These are phyloP conservation scores for Rousettus madagascariensis DNA, from an alignment of 2,797 vertebrate species.

Conservation along the genomic window DNA sequence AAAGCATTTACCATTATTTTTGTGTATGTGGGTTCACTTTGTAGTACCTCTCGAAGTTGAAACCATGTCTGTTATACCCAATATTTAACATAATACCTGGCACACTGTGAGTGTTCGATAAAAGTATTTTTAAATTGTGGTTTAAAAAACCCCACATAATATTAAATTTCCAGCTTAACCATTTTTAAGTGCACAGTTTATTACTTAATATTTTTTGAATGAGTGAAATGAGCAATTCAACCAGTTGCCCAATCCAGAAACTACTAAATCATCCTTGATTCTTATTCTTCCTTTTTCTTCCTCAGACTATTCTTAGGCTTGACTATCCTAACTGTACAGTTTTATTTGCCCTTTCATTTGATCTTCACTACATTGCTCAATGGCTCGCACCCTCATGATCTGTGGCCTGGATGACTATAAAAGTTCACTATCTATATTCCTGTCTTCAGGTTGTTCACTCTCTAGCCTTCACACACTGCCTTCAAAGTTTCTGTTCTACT, in stretches of 20 bases:
- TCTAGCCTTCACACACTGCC: not conserved
- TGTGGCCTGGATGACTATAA: not conserved
- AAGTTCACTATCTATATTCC: not conserved
- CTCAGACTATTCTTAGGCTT: not conserved
- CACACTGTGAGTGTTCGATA: not conserved
- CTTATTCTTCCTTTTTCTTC: not conserved
- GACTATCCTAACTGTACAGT: not conserved
- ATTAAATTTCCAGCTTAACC: not conserved
- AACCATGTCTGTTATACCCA: not conserved
- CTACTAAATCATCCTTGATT: not conserved
- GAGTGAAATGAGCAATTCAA: not conserved
- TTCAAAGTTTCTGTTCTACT: conserved; percentile 28
- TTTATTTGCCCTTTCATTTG: not conserved
- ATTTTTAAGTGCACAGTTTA: not conserved
- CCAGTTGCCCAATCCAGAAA: not conserved
- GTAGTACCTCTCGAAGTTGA: not conserved
- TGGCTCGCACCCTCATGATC: not conserved
- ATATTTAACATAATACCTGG: not conserved
- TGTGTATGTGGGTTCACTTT: not conserved
- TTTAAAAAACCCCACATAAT: not conserved
- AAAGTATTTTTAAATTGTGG: not conserved
- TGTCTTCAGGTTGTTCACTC: not conserved
- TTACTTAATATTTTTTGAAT: not conserved
- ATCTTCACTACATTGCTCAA: not conserved
- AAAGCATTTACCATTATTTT: not conserved